Evolutionary conservation across 2,888 invertebrate genomes (phyloP).

Genomic region (Apodemia mormo): DNA sequence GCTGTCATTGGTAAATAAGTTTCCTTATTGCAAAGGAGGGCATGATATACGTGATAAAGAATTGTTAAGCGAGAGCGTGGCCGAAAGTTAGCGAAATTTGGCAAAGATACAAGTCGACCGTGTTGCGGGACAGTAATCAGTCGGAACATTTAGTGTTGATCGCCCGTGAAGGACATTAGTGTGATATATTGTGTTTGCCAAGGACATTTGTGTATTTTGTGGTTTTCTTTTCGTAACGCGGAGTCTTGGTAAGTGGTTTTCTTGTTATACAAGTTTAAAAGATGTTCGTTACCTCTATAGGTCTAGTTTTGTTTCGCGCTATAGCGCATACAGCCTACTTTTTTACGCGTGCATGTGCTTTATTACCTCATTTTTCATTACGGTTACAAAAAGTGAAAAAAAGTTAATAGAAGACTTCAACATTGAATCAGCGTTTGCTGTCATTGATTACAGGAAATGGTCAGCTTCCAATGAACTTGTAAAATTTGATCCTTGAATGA

Average conservation of each 20-base stretch:
- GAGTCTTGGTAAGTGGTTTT: background rate
- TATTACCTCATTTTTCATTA: background rate
- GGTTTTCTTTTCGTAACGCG: background rate
- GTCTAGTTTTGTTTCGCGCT: background rate
- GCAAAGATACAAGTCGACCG: constrained; percentile 52
- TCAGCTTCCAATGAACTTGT: no score
- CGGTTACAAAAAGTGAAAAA: no score
- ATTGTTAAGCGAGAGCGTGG: constrained; percentile 53
- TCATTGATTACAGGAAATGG: no score
- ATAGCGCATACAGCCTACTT: constrained; percentile 3
- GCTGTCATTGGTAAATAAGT: constrained; percentile 13
- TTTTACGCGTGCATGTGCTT: background rate
- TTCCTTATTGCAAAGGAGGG: constrained; percentile 48
- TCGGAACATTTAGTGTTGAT: constrained; percentile 57
- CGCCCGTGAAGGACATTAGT: constrained; percentile 52
- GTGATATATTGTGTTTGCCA: constrained; percentile 36
- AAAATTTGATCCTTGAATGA: no score
- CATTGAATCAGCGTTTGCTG: no score
- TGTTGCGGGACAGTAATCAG: constrained; percentile 49
- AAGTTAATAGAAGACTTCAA: no score
- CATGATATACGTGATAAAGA: constrained; percentile 44
- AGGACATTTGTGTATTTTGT: constrained; percentile 47
- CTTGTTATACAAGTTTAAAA: constrained; percentile 1
- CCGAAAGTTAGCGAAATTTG: constrained; percentile 69
- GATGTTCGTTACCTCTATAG: constrained; percentile 5